These are phyloP conservation scores for Pyrocoelia pectoralis DNA, from an alignment of 2,888 invertebrate species.

Conservation along the genomic window DNA sequence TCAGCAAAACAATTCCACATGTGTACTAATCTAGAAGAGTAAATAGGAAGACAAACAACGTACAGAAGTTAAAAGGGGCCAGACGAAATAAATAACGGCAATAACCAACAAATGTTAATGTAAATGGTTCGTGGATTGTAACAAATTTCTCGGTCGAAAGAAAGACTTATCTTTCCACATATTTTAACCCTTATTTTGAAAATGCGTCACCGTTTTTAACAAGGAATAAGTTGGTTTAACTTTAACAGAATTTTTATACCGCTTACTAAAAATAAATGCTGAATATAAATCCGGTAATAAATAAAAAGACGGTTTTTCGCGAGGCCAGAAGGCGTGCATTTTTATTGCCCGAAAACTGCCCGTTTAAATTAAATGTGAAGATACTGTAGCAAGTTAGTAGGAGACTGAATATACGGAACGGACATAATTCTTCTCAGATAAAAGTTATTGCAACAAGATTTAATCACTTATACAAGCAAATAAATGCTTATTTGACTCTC, in stretches of 20 bases:
- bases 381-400: slow-evolving; percentile 56
- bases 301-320: slow-evolving; percentile 61
- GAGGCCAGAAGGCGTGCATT: slow-evolving; percentile 62
- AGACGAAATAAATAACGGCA: slow-evolving; percentile 58
- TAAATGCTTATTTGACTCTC: slow-evolving; percentile 20
- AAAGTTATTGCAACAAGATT: slow-evolving; percentile 32
- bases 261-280: slow-evolving; percentile 39
- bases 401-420: slow-evolving; percentile 52
- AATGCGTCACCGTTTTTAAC: slow-evolving; percentile 32
- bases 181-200: slow-evolving; percentile 33
- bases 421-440: slow-evolving; percentile 52
- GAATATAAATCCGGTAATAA: slow-evolving; percentile 52
- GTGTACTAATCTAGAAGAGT: slow-evolving; percentile 30
- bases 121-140: slow-evolving; percentile 59
- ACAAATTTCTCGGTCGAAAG: slow-evolving; percentile 59
- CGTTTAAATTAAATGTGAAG: slow-evolving; percentile 62
- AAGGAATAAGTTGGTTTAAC: slow-evolving; percentile 17
- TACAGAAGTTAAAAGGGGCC: slow-evolving; percentile 56
- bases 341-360: slow-evolving; percentile 62
- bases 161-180: slow-evolving; percentile 56
- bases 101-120: slow-evolving; percentile 57
- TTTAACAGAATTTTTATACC: slow-evolving; percentile 31
- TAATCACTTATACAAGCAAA: slow-evolving; percentile 31
- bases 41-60: slow-evolving; percentile 51
- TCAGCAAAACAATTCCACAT: slow-evolving; percentile 11